Percentiles rank a stretch among this genome's conserved stretches.
phyloP scores from a whole-genome alignment of 2,113 vertebrate species.

The Epinephelus moara region DNA sequence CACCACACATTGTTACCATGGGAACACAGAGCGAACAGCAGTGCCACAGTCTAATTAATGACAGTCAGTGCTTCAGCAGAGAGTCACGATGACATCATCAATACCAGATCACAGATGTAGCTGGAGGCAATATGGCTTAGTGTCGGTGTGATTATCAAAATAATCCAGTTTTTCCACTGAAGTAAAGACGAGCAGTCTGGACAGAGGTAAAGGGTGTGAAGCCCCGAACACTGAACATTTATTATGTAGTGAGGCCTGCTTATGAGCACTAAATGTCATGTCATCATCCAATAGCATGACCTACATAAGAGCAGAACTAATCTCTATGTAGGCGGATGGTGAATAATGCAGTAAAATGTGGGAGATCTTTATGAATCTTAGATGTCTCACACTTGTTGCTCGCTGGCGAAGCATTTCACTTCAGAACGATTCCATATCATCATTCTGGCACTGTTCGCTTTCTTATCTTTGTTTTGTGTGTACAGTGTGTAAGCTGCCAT shows the following conservation, averaged over 20 bases:
- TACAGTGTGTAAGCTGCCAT: background rate
- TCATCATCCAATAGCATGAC: slow-evolving; percentile 82
- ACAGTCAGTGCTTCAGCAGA: slow-evolving; percentile 75
- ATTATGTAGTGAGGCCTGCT: slow-evolving; percentile 62
- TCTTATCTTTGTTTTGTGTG: slow-evolving; percentile 5
- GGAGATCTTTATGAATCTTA: slow-evolving; percentile 83
- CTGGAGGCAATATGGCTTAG: slow-evolving; percentile 44
- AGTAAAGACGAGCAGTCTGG: slow-evolving; percentile 11
- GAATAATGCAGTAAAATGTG: slow-evolving; percentile 85
- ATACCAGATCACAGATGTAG: slow-evolving; percentile 68
- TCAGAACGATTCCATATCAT: slow-evolving; percentile 23
- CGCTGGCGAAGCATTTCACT: slow-evolving; percentile 55
- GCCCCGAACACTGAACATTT: slow-evolving; percentile 50
- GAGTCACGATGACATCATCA: slow-evolving; percentile 74
- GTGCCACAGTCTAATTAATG: slow-evolving; percentile 80
- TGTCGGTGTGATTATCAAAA: slow-evolving; percentile 49
- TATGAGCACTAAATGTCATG: slow-evolving; percentile 78
- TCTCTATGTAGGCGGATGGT: slow-evolving; percentile 82
- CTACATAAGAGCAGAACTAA: slow-evolving; percentile 83
- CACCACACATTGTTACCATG: slow-evolving; percentile 81
- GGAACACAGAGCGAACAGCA: slow-evolving; percentile 80
- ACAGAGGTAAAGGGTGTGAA: slow-evolving; percentile 44
- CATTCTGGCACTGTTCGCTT: slow-evolving; percentile 5
- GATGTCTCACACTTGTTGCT: slow-evolving; percentile 76
- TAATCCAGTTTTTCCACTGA: slow-evolving; percentile 38